A percentile compares a stretch with the other conserved stretches of the same genome.
Conservation (phyloP, 1,140 invertebrate genomes). For the Cydia pomonella region DNA sequence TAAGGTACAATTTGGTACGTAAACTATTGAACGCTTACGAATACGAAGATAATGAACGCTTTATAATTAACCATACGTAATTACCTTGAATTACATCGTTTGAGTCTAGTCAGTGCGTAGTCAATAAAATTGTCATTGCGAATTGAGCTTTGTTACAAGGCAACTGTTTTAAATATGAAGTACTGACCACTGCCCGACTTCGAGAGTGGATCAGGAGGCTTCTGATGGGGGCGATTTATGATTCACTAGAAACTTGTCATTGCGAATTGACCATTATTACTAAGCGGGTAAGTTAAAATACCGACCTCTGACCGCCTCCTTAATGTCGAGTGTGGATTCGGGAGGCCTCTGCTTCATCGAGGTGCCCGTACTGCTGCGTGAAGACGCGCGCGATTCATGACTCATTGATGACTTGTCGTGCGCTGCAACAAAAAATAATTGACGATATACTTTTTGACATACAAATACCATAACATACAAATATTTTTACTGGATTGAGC, state of each 20-base stretch:
- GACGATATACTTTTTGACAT: neutral
- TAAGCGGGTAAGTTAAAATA: neutral
- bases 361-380: slow-evolving; percentile 38
- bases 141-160: too few relatives aligned
- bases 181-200: too few relatives aligned
- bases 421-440: slow-evolving; percentile 32
- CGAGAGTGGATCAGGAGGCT: too few relatives aligned
- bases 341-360: slow-evolving; percentile 25
- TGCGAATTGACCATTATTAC: neutral
- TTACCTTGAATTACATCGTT: too few relatives aligned
- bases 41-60: neutral
- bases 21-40: neutral
- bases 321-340: slow-evolving; percentile 44
- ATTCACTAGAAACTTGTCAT: neutral
- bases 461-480: neutral
- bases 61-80: too few relatives aligned
- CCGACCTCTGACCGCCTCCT: slow-evolving; percentile 48
- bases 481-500: neutral
- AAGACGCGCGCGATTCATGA: slow-evolving; percentile 48
- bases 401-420: slow-evolving; percentile 43
- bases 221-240: too few relatives aligned
- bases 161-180: too few relatives aligned
- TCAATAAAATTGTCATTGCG: too few relatives aligned
- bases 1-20: neutral
- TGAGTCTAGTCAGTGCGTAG: too few relatives aligned